phyloP scores from a whole-genome alignment of 2,888 invertebrate genomes.

The Linnaemya vulpina region DNA sequence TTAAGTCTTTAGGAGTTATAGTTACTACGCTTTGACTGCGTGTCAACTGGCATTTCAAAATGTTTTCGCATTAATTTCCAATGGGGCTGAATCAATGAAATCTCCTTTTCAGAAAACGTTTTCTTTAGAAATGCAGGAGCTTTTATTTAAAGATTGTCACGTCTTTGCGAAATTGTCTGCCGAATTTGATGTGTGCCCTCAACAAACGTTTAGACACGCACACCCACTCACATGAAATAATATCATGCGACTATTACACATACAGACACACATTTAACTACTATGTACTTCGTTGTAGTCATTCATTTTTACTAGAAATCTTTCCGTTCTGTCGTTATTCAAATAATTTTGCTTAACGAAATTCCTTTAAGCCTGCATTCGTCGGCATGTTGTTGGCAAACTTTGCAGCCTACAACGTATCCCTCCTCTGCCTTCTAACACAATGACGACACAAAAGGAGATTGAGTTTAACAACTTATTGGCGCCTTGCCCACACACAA shows the following conservation, averaged over 20 bases:
- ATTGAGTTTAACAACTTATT: conserved; percentile 64
- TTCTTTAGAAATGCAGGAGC: not conserved
- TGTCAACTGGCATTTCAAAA: not conserved
- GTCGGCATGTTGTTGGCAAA: conserved; percentile 41
- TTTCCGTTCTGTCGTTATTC: conserved; percentile 1
- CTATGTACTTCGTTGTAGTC: not conserved
- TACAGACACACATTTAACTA: not conserved
- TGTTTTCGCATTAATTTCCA: not conserved
- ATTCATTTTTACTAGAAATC: conserved; percentile 10
- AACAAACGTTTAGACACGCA: not conserved
- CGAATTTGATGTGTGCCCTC: conserved; percentile 35
- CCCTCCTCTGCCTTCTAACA: not conserved
- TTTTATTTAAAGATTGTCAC: conserved; percentile 45
- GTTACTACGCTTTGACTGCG: too few species aligned
- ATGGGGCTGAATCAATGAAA: conserved; percentile 1
- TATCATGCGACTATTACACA: not conserved
- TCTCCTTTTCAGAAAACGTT: not conserved
- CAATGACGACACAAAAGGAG: conserved; percentile 42
- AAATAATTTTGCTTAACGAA: not conserved
- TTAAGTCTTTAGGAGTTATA: too few species aligned
- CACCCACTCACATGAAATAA: not conserved
- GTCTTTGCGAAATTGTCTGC: conserved; percentile 40
- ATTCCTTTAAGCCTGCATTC: conserved; percentile 16
- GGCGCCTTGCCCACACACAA: conserved; percentile 73
- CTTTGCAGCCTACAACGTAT: conserved; percentile 57